Evolutionary conservation across 2,888 invertebrate species (phyloP), one percentile per base, ranked within the genome.

Genomic region (Choristoneura rosaceana): DNA sequence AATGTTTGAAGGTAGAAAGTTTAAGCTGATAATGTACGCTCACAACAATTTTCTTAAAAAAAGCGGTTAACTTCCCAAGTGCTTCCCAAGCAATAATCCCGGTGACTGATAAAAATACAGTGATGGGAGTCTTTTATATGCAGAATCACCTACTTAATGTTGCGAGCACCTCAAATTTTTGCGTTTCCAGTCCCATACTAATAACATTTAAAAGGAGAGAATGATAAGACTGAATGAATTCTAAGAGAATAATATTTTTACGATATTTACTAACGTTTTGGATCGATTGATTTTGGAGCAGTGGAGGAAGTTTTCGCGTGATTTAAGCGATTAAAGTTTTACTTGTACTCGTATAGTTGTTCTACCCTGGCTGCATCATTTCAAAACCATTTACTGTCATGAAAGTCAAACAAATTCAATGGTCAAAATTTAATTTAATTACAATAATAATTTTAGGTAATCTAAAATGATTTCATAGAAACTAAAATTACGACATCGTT

Each of bases 21-120:
- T 74, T 73, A 58, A 73, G 76, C 67, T 66, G 71, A 76, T 68
- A 69, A 60, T 61, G 71, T 59, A 14, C 25, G 12, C 12, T 34
- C 4, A 33, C 4, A 52, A 47, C 4, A 47, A 12, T 0, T 43
- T 43, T 43, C 12, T 12, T 25, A 33, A 33, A 47, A 33, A 25
- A 50, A 34, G 33, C n/a, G 33, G 63, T 63, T 34, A 15, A 43
- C 61, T 61, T 15, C 4, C 9, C 38, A 15, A 41, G 45, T 45
- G 15, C 8, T 50, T 14, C 4, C 60, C 34, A 5, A 38, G 52
- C 34, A 52, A 43, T 25, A 41, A 55, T 41, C 14, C 41, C 25
- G 12, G 41, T 41, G 12, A 25, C 52, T 55, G 65, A 55, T 55
- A 55, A 65, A 55, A 50, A 64, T 17, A 15, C 15, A 50, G 34